phyloP scores from a whole-genome alignment of 2,888 invertebrate genomes.

The Poecilus cupreus region DNA sequence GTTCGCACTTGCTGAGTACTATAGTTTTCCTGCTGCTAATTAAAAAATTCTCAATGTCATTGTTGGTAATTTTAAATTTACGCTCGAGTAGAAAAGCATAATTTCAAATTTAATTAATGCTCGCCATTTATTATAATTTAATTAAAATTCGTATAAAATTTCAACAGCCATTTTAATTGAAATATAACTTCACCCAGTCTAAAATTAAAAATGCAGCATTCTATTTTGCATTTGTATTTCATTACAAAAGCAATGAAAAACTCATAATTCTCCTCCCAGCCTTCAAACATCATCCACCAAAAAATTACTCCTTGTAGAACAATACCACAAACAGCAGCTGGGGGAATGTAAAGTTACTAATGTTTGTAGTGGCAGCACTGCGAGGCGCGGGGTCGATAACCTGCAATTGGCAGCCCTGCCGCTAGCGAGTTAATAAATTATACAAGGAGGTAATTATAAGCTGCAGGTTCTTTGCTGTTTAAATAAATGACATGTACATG shows the following conservation, averaged over 20 bases:
- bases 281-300: too few relatives aligned
- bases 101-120: slow-evolving; percentile 31
- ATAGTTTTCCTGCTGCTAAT: too few relatives aligned
- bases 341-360: background rate
- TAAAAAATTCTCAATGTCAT: too few relatives aligned
- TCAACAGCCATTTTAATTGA: slow-evolving; percentile 12
- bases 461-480: too few relatives aligned
- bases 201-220: background rate
- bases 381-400: background rate
- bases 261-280: background rate
- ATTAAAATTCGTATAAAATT: slow-evolving; percentile 20
- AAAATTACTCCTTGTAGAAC: too few relatives aligned
- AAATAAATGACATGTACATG: too few relatives aligned
- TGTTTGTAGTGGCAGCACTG: too few relatives aligned
- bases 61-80: too few relatives aligned
- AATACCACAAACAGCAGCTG: background rate
- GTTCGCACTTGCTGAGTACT: too few relatives aligned
- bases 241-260: background rate
- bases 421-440: background rate
- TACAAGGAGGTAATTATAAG: background rate
- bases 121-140: slow-evolving; percentile 17
- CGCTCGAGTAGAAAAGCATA: too few relatives aligned
- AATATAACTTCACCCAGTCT: background rate
- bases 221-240: too few relatives aligned
- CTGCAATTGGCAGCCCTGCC: background rate